Evolutionary conservation across 2,888 invertebrate genomes (phyloP).

Genomic region (Papilio demoleus): DNA sequence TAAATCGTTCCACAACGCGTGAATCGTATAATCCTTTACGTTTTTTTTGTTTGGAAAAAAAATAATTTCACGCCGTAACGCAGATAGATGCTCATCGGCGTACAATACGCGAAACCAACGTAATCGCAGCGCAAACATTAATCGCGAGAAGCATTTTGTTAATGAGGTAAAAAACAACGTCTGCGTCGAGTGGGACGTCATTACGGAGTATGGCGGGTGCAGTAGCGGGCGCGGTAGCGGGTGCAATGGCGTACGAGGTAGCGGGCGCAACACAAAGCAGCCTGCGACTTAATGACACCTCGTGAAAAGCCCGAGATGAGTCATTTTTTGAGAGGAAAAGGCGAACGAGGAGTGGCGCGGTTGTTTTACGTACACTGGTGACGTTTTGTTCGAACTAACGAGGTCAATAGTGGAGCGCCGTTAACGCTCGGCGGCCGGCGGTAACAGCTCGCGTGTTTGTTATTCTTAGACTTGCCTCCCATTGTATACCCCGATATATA

Average conservation of each 20-base stretch:
- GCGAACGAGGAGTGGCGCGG: slow-evolving; percentile 76
- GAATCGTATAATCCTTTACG: slow-evolving; percentile 31
- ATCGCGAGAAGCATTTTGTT: slow-evolving; percentile 60
- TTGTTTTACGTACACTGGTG: slow-evolving; percentile 73
- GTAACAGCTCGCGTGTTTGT: slow-evolving; percentile 61
- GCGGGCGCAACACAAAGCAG: slow-evolving; percentile 62
- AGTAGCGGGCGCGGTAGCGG: slow-evolving; percentile 55
- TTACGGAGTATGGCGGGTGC: slow-evolving; percentile 62
- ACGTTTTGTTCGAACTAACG: slow-evolving; percentile 80
- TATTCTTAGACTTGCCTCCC: slow-evolving; percentile 46
- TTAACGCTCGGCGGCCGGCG: slow-evolving; percentile 58
- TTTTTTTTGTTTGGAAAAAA: slow-evolving; percentile 30
- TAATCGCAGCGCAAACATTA: slow-evolving; percentile 52
- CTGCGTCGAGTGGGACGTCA: slow-evolving; percentile 65
- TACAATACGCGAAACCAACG: slow-evolving; percentile 50
- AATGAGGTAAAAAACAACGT: slow-evolving; percentile 75
- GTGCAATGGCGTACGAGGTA: slow-evolving; percentile 52
- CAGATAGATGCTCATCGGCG: slow-evolving; percentile 44
- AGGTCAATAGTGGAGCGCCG: slow-evolving; percentile 76
- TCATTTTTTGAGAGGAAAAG: slow-evolving; percentile 82
- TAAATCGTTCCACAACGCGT: slow-evolving; percentile 30
- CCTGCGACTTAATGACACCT: slow-evolving; percentile 80
- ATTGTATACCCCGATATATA: slow-evolving; percentile 41
- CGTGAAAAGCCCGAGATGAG: slow-evolving; percentile 78
- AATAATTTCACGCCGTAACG: slow-evolving; percentile 40